phyloP scores from a whole-genome alignment of 2,113 vertebrate species.

The Ardeotis arabs region DNA sequence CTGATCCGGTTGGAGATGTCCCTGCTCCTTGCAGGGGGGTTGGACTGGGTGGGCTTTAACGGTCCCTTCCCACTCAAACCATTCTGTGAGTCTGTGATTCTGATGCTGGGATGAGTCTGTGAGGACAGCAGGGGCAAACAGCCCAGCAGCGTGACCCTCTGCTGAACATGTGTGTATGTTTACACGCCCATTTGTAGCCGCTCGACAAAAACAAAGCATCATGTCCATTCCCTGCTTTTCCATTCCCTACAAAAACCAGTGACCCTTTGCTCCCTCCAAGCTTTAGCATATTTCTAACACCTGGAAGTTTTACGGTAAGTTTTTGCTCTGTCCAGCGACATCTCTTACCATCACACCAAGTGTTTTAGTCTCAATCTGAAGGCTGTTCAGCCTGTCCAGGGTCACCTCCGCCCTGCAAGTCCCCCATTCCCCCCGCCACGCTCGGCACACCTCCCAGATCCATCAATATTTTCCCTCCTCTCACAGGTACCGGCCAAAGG shows the following conservation, averaged over 20 bases:
- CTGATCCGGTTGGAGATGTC: too few species aligned
- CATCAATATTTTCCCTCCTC: not conserved
- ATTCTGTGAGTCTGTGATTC: too few species aligned
- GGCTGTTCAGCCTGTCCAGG: not conserved
- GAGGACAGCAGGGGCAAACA: not conserved
- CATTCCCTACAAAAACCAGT: not conserved
- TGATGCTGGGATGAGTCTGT: not conserved
- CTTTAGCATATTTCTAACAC: not conserved
- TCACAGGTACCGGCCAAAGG: not conserved
- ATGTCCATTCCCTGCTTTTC: not conserved
- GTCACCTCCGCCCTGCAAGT: not conserved
- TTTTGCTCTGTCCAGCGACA: not conserved
- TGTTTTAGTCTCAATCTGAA: not conserved
- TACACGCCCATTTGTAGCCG: not conserved
- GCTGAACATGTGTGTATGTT: fast-evolving
- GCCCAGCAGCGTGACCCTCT: not conserved
- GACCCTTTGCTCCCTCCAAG: not conserved
- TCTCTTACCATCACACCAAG: not conserved
- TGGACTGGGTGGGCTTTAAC: too few species aligned
- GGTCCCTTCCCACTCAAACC: too few species aligned
- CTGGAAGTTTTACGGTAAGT: not conserved
- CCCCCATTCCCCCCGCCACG: not conserved
- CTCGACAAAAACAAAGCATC: not conserved
- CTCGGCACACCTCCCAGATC: not conserved
- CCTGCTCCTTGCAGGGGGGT: too few species aligned